phyloP scores from a whole-genome alignment of 2,113 vertebrate species.

The Grus americana region DNA sequence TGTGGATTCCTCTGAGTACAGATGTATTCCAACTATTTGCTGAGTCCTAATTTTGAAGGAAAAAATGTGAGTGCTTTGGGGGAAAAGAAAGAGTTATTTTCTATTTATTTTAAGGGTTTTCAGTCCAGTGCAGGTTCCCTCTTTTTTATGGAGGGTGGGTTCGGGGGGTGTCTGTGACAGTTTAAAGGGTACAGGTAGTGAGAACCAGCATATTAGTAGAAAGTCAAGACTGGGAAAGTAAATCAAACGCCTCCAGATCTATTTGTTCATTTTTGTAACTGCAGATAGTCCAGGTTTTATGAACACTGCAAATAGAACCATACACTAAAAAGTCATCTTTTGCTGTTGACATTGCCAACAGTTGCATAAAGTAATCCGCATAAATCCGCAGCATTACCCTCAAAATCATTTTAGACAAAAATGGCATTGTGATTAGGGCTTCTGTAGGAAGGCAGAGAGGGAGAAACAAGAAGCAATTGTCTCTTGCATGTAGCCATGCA shows the following conservation, averaged over 20 bases:
- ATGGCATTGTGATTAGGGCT: not conserved
- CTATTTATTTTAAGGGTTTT: conserved; percentile 1
- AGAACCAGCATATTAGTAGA: not conserved
- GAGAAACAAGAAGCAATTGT: not conserved
- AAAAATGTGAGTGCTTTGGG: conserved; percentile 1
- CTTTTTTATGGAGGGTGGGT: not conserved
- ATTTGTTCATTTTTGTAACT: not conserved
- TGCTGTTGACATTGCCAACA: not conserved
- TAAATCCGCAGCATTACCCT: not conserved
- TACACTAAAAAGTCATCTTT: not conserved
- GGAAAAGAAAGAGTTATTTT: not conserved
- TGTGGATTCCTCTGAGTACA: conserved; percentile 68
- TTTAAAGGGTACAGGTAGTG: not conserved
- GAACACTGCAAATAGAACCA: not conserved
- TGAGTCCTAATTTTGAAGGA: conserved; percentile 63
- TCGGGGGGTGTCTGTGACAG: not conserved
- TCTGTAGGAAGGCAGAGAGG: not conserved
- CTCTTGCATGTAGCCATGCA: not conserved
- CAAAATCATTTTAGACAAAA: conserved; percentile 17
- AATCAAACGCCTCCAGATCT: not conserved
- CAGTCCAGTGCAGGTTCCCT: not conserved
- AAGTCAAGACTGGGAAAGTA: not conserved
- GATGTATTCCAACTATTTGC: conserved; percentile 69
- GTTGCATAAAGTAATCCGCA: not conserved
- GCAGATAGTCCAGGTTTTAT: not conserved